Conservation (phyloP, 2,113 vertebrate genomes). For the Pholis gunnellus region DNA sequence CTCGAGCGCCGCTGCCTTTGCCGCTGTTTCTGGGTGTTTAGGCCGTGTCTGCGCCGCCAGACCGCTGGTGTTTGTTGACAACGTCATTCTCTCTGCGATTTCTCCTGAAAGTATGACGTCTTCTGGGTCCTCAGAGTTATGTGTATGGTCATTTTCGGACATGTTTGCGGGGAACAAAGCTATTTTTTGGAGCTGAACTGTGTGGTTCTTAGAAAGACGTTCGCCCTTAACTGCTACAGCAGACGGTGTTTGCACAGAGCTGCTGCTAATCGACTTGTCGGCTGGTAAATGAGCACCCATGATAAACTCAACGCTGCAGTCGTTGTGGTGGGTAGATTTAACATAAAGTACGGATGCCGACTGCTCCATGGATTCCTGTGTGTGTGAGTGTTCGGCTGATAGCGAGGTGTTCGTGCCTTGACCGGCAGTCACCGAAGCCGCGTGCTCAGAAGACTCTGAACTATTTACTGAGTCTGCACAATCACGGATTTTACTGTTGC, state of each 20-base stretch:
- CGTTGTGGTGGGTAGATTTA: conserved; percentile 3
- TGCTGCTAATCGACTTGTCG: background rate
- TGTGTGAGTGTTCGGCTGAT: background rate
- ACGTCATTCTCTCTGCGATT: background rate
- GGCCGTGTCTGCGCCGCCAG: background rate
- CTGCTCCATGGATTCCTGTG: background rate
- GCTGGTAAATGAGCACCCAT: conserved; percentile 4
- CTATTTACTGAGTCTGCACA: background rate
- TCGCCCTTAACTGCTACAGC: background rate
- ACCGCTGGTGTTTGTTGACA: background rate
- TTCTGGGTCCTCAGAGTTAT: background rate
- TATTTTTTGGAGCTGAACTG: background rate
- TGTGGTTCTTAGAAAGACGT: conserved; percentile 16
- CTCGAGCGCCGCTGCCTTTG: background rate
- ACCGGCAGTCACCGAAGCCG: background rate
- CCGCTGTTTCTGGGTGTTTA: background rate
- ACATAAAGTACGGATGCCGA: background rate
- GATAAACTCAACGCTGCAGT: conserved; percentile 20
- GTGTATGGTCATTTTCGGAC: background rate
- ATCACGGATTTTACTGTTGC: background rate
- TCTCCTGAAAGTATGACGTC: background rate
- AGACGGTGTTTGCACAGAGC: background rate
- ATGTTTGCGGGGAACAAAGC: background rate
- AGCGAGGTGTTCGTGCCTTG: background rate
- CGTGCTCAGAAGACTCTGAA: background rate